Evolutionary conservation across 1,140 invertebrate genomes (phyloP), one percentile per base, ranked within the genome.

Genomic region (Drosophila tsacasi): DNA sequence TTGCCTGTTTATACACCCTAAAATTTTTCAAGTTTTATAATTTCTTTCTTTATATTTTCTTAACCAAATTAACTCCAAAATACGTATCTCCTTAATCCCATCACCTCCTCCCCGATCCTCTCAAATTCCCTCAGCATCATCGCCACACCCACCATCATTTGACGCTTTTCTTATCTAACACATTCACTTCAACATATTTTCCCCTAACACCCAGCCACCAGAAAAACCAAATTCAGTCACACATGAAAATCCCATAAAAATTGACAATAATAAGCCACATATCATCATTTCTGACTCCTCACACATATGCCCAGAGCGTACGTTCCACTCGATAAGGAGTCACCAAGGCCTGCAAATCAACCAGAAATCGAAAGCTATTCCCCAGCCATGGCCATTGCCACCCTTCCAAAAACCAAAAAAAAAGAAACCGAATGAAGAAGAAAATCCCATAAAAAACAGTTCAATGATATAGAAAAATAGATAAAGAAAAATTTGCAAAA

Each of bases 381-480:
- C 62, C 57, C 62, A 49, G 58, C 64, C 66, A 46, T 46, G 35
- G 32, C 67, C 67, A 32, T 50, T 49, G 47, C 47, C 46, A 68
- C 66, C 64, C 75, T 64, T 50, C 57, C 52, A n/a, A 19, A 69
- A 23, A 68, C n/a, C 49, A 57, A 17, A 50, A 17, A 46, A 66
- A 42, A 47, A 37, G 17, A 74, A 73, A 61, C 71, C 71, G 71
- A 74, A 73, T 74, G 54, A 73, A 52, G 58, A 37, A 61, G 64
- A 47, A 87, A 76, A 83, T 79, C 83, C 79, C 83, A 86, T 86
- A 82, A 86, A 86, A 86, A 73, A 86, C 83, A 86, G 83, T 66
- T 86, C 83, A 86, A 79, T 86, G 83, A 83, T 87, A 86, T 83
- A 87, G 64, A 87, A 86, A 86, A 86, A 81, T 73, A 86, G 83